phyloP scores from a whole-genome alignment of 1,140 invertebrate genomes.

The Apis cerana region DNA sequence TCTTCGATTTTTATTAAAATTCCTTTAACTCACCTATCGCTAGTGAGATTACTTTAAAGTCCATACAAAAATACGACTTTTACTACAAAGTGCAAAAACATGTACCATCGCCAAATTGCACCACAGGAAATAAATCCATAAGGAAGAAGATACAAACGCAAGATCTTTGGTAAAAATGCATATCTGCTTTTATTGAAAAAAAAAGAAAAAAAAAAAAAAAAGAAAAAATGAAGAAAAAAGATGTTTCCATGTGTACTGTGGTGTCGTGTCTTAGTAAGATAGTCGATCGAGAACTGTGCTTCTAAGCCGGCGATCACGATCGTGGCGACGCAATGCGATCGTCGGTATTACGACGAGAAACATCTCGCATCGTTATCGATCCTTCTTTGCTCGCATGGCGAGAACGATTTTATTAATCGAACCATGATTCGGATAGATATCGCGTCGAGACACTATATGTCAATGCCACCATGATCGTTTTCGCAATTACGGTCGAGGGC shows the following conservation, averaged over 20 bases:
- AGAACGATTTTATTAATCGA: slow-evolving; percentile 8
- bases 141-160: neutral
- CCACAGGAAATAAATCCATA: neutral
- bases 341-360: slow-evolving; percentile 4
- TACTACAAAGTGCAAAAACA: neutral
- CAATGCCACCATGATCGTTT: neutral
- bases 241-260: slow-evolving; percentile 33
- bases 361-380: neutral
- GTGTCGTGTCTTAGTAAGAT: slow-evolving; percentile 22
- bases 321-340: slow-evolving; percentile 5
- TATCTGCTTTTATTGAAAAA: slow-evolving; percentile 57
- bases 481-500: neutral
- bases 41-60: neutral
- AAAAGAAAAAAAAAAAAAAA: slow-evolving; percentile 53
- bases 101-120: neutral
- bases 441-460: neutral
- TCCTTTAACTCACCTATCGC: neutral
- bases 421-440: neutral
- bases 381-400: neutral
- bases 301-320: slow-evolving; percentile 15
- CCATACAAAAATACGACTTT: neutral
- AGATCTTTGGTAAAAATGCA: slow-evolving; percentile 52
- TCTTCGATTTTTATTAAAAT: neutral
- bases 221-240: slow-evolving; percentile 35
- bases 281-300: slow-evolving; percentile 19